Percentiles rank a stretch among this genome's conserved stretches.
Conservation (phyloP, 2,888 invertebrate genomes). For the Plagiodera versicolora region DNA sequence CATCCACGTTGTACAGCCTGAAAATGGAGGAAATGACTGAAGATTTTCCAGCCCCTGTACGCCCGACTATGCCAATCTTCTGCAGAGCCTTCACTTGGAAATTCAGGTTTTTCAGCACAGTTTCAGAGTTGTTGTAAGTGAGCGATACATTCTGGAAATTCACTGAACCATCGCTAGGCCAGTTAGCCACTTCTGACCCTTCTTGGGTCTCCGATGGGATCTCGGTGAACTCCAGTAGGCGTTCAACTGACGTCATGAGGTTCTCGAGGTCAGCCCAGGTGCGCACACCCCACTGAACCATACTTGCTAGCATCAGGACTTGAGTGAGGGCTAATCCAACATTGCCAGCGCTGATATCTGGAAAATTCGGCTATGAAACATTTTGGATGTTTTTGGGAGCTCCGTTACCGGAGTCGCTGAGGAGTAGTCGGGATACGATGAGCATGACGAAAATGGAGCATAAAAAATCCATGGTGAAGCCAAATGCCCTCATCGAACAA, state of each 20-base stretch:
- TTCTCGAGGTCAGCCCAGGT: constrained; percentile 83
- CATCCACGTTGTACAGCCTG: constrained; percentile 75
- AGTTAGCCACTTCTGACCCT: constrained; percentile 57
- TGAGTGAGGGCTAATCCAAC: constrained; percentile 72
- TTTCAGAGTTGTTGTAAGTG: constrained; percentile 70
- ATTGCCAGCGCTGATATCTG: constrained; percentile 40
- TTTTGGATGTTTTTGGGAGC: no score
- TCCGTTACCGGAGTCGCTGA: constrained; percentile 32
- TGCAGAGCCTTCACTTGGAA: constrained; percentile 67
- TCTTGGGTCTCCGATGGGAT: constrained; percentile 51
- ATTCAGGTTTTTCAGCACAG: constrained; percentile 71
- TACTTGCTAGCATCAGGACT: constrained; percentile 73
- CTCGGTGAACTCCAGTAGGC: constrained; percentile 60
- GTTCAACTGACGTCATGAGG: constrained; percentile 88
- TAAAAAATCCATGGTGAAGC: constrained; percentile 44
- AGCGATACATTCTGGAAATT: constrained; percentile 69
- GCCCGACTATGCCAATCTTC: constrained; percentile 78
- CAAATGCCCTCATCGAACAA: constrained; percentile 45
- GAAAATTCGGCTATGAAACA: not conserved
- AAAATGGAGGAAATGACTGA: constrained; percentile 77
- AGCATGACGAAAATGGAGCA: constrained; percentile 39
- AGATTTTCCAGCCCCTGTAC: constrained; percentile 83
- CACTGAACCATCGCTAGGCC: constrained; percentile 72
- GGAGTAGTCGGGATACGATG: constrained; percentile 36
- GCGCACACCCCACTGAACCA: constrained; percentile 66